These are phyloP conservation scores for Arothron firmamentum DNA, from an alignment of 2,113 vertebrate genomes.

Conservation along the genomic window DNA sequence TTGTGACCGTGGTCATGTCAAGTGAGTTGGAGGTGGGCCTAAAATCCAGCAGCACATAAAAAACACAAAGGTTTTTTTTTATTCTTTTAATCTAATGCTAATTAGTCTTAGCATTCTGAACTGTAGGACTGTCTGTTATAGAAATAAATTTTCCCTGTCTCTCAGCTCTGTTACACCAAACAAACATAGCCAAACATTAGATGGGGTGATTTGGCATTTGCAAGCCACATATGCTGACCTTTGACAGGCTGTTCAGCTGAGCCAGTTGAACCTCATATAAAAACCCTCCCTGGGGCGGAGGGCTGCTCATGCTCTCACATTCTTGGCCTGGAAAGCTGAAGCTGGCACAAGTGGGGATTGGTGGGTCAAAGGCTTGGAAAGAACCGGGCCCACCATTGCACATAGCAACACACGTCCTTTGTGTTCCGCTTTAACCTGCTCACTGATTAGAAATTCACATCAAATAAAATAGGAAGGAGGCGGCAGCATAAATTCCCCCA, in stretches of 20 bases:
- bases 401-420: constrained; percentile 41
- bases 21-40: too few relatives aligned
- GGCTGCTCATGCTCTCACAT: constrained; percentile 37
- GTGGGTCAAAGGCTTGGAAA: constrained; percentile 26
- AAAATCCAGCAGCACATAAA: too few relatives aligned
- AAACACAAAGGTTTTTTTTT: too few relatives aligned
- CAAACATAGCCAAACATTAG: too few relatives aligned
- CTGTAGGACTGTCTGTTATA: too few relatives aligned
- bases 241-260: constrained; percentile 34
- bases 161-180: too few relatives aligned
- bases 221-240: constrained; percentile 35
- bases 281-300: constrained; percentile 12
- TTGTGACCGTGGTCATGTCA: too few relatives aligned
- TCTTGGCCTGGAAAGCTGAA: constrained; percentile 30
- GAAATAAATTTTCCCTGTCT: too few relatives aligned
- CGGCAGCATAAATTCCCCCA: neutral
- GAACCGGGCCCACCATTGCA: constrained; percentile 39
- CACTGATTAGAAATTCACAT: neutral
- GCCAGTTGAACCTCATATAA: constrained; percentile 23
- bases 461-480: neutral
- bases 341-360: constrained; percentile 32
- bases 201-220: constrained; percentile 17
- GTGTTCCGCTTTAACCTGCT: constrained; percentile 24
- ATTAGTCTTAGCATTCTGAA: too few relatives aligned
- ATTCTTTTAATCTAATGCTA: too few relatives aligned